A percentile compares a stretch with the other conserved stretches of the same genome.
Evolutionary conservation across 2,797 vertebrate species (phyloP).

Genomic region (Bovichtus variegatus): DNA sequence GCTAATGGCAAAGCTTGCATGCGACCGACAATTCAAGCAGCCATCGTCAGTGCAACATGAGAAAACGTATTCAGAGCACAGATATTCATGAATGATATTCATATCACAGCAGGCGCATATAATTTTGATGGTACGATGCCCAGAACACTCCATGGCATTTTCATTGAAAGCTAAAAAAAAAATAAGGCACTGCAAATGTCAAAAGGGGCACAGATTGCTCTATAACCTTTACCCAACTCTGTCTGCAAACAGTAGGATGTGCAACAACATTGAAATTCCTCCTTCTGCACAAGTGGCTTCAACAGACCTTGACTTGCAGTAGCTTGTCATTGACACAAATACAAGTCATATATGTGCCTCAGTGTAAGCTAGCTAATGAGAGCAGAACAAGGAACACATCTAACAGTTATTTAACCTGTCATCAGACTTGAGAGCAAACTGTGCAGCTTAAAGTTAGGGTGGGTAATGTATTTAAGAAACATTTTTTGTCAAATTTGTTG

Average conservation of each 20-base stretch:
- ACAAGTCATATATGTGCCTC: neutral
- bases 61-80: conserved; percentile 2
- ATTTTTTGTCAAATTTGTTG: too few species aligned
- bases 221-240: conserved; percentile 49
- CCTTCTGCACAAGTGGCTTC: neutral
- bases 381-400: neutral
- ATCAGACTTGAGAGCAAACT: neutral
- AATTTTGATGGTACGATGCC: conserved; percentile 43
- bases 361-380: neutral
- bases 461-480: too few species aligned
- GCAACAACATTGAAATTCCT: neutral
- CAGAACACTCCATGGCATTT: conserved; percentile 52
- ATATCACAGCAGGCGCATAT: conserved; percentile 29
- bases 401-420: neutral
- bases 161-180: conserved; percentile 10
- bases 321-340: neutral
- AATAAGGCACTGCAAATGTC: conserved; percentile 44
- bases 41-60: conserved; percentile 1
- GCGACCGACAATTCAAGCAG: conserved; percentile 3
- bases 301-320: neutral
- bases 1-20: conserved; percentile 23
- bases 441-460: neutral
- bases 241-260: conserved; percentile 31
- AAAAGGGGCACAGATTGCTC: conserved; percentile 29
- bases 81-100: conserved; percentile 31